Evolutionary conservation across 2,888 invertebrate genomes (phyloP), one percentile per base, ranked within the genome.

Genomic region (Troides helena): DNA sequence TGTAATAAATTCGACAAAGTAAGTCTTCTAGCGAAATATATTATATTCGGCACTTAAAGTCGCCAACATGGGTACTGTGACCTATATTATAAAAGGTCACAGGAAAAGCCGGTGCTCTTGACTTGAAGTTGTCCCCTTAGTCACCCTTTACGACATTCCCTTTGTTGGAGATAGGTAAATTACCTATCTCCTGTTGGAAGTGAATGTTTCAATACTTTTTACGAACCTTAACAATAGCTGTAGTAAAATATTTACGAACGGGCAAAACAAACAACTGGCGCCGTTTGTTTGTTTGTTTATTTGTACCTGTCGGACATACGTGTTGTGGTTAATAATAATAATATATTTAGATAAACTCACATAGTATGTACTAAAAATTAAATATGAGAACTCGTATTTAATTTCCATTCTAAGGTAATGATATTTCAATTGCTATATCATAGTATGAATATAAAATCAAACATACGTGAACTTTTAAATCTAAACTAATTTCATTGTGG

Each of bases 201-300:
- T 7, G 39, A 39, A 39, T 30, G 25, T 53, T 56, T 56, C 30
- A 43, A 68, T 39, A 62, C 23, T 17, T 57, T 62, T 68, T 62
- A 58, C 56, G 57, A 46, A 57, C 53, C 10, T 21, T 50, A 59
- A 56, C 67, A 62, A 56, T 62, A 18, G 58, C 53, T 53, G 64
- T 21, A 63, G 50, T 68, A 68, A 64, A 68, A 62, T 64, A 59
- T 68, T 64, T 64, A 68, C 64, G 68, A 64, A 46, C 39, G 30
- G 18, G 39, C 53, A 39, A 53, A 39, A 50, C 53, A 60, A 64
- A 25, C 64, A 60, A 68, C 36, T 56, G 59, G 60, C 64, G 63
- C 68, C 68, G 63, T 36, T 62, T 59, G 58, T 59, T 63, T 68
- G 12, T 7, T 56, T 56, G 18, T 46, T 46, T 46, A 10, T 46